phyloP scores from a whole-genome alignment of 1,140 invertebrate genomes.

The Pristionchus pacificus region DNA sequence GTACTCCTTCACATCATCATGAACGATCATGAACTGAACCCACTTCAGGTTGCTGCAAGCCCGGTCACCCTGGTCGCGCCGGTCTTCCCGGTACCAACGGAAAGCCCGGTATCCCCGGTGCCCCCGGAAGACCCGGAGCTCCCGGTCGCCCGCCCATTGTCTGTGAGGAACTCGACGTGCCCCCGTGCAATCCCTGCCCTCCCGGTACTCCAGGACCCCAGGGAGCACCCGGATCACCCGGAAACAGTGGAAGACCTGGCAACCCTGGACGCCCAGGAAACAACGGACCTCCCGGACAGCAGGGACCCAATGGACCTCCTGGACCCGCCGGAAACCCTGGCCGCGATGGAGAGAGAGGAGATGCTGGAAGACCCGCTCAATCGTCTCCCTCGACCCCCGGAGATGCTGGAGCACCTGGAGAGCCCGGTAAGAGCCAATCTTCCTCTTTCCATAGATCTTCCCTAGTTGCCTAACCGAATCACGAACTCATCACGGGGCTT shows the following conservation, averaged over 20 bases:
- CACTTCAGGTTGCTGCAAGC: constrained; percentile 43
- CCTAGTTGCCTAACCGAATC: too few relatives aligned
- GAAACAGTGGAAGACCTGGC: constrained; percentile 26
- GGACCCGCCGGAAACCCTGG: constrained; percentile 30
- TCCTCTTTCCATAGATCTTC: too few relatives aligned
- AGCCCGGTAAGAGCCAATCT: constrained; percentile 33
- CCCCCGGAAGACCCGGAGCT: constrained; percentile 38
- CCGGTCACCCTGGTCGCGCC: constrained; percentile 38
- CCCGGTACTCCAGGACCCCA: constrained; percentile 40
- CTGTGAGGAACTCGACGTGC: constrained; percentile 52
- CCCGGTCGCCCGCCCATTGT: constrained; percentile 53
- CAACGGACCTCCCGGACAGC: constrained; percentile 13
- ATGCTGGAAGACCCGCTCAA: constrained; percentile 28
- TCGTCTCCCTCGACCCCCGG: constrained; percentile 25
- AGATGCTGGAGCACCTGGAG: constrained; percentile 24
- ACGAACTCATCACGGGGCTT: too few relatives aligned
- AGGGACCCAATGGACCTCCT: neutral
- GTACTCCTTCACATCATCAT: constrained; percentile 21
- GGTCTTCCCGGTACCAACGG: constrained; percentile 42
- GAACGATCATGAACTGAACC: constrained; percentile 31
- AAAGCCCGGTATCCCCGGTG: constrained; percentile 40
- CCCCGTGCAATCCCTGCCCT: constrained; percentile 50
- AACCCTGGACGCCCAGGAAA: constrained; percentile 33
- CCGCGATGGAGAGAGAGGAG: constrained; percentile 33
- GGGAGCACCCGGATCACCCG: constrained; percentile 36